Percentiles rank a stretch among this genome's conserved stretches.
Conservation (phyloP, 2,888 invertebrate genomes). For the Philereme vetulata region DNA sequence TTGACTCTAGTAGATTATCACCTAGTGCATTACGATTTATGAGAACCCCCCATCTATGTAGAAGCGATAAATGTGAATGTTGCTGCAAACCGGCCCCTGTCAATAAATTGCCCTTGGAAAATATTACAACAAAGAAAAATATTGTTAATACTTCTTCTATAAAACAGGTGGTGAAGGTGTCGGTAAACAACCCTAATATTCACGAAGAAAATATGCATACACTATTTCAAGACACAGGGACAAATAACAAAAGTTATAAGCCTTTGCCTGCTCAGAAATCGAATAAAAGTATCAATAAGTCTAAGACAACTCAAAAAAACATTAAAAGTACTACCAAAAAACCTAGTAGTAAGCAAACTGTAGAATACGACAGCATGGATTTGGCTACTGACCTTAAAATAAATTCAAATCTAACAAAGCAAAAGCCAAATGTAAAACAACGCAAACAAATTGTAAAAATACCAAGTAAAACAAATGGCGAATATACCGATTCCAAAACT, state of each 20-base stretch:
- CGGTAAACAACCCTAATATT: not conserved
- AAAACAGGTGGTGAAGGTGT: not conserved
- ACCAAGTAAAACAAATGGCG: not conserved
- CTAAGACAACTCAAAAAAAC: not conserved
- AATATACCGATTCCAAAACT: not conserved
- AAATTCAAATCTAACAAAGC: not conserved
- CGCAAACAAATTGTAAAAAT: not conserved
- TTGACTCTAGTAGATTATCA: slow-evolving; percentile 21
- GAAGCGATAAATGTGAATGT: slow-evolving; percentile 35
- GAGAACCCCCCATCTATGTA: slow-evolving; percentile 32
- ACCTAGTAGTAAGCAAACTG: not conserved
- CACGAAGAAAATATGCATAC: not conserved
- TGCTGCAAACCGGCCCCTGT: slow-evolving; percentile 24
- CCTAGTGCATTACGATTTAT: slow-evolving; percentile 36
- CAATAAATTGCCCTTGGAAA: not conserved
- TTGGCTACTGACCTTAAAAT: not conserved
- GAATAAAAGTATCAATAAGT: not conserved
- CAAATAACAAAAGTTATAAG: not conserved
- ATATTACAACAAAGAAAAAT: not conserved
- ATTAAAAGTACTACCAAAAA: not conserved
- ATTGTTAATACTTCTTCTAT: not conserved
- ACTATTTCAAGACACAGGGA: not conserved
- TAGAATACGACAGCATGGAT: not conserved
- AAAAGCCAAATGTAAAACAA: not conserved
- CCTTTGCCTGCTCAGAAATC: not conserved